Base-by-base conservation (phyloP, 2,888 invertebrate species). In the Drosophila colorata region DNA sequence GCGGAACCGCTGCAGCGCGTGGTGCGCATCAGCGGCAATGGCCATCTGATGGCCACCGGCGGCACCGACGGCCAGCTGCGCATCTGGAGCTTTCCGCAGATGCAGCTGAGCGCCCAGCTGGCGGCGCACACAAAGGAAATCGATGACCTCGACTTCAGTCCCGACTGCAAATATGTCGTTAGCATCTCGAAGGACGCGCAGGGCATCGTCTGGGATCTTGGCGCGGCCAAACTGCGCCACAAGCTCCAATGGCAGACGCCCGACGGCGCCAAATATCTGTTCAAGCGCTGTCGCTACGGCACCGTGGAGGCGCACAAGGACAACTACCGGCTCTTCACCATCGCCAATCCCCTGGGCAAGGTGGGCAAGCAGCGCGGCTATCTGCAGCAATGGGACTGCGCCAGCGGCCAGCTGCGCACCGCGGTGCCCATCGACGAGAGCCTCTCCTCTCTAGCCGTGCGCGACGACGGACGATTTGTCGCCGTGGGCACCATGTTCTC, bases 401-500 rank as follows among this genome's bases (percentile, higher is more conserved):
- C 93, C n/a, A 93, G 93, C 58, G 96, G 95, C 23, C 88, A 90
- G 25, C 92, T 96, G 9, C 92, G 93, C 20, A 94, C 94, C 79
- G 92, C 93, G 1, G 94, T 94, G 46, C 92, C 94, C 28, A 94
- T 96, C 61, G 94, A 94, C 60, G 97, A 98, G 92, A 95, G 96
- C 64, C 92, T 97, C 31, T 96, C 97, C 4, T 97, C 97, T 14
- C 93, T 98, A 73, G 96, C 98, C 0, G 97, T 97, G 25, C 94
- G 98, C 63, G 97, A 98, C 91, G 98, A 99, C 93, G 99, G 99
- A 0, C 93, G 96, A 66, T 99, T 97, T 93, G 94, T 98, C 1
- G 98, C 97, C 59, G 95, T 98, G 14, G 99, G 98, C 8, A 98
- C 98, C 40, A 98, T 98, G 96, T 96, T 96, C 90, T 96, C 96